These are phyloP conservation scores for Alligator sinensis DNA, from an alignment of 2,113 vertebrate species.

Conservation along the genomic window DNA sequence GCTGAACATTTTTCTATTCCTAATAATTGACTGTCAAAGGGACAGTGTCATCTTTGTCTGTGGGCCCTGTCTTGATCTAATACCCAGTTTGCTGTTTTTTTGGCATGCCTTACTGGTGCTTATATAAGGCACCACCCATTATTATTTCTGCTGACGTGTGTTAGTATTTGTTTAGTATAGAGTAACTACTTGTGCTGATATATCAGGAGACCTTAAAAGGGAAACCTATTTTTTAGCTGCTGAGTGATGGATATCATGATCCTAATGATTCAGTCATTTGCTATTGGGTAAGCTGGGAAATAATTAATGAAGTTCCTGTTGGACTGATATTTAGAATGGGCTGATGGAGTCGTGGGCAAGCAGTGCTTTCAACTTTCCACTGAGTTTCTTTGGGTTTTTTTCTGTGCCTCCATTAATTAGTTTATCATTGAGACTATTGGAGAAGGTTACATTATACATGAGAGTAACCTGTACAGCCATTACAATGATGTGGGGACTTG, in stretches of 20 bases:
- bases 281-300: conserved; percentile 39
- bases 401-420: not conserved
- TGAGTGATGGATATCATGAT: conserved; percentile 15
- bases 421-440: not conserved
- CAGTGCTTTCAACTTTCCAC: not conserved
- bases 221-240: conserved; percentile 29
- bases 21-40: not conserved
- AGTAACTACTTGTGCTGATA: conserved; percentile 1
- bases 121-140: not conserved
- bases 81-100: not conserved
- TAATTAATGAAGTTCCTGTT: conserved; percentile 46
- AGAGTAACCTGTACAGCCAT: not conserved
- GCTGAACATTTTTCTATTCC: not conserved
- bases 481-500: not conserved
- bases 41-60: not conserved
- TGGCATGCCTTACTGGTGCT: not conserved
- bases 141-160: not conserved
- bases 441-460: not conserved
- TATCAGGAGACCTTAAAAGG: conserved; percentile 3
- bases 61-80: not conserved
- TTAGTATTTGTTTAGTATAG: not conserved
- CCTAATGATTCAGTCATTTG: conserved; percentile 38
- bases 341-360: not conserved
- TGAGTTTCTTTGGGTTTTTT: not conserved
- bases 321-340: conserved; percentile 10